phyloP scores from a whole-genome alignment of 2,113 vertebrate genomes.

The Caretta caretta region DNA sequence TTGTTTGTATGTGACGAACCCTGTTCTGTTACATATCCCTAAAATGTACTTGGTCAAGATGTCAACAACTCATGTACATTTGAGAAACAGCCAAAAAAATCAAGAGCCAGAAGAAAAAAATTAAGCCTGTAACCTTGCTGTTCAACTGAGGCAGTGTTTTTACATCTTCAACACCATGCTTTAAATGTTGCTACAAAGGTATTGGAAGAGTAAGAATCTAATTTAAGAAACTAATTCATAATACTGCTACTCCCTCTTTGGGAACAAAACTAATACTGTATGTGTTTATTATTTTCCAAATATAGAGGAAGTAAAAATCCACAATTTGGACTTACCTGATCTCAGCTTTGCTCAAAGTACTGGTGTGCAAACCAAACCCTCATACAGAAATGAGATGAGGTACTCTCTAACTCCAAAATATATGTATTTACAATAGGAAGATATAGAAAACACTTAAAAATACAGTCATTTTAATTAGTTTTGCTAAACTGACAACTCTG shows the following conservation, averaged over 20 bases:
- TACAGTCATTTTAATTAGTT: background rate
- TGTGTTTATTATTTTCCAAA: background rate
- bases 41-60: background rate
- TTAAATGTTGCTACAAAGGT: background rate
- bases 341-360: background rate
- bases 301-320: background rate
- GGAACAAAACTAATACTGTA: background rate
- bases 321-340: background rate
- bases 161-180: background rate
- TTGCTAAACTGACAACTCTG: accelerated
- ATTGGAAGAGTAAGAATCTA: background rate
- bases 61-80: background rate
- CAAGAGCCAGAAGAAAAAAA: background rate
- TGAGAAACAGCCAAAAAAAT: background rate
- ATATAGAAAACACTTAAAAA: background rate
- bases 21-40: background rate
- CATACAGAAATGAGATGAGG: background rate
- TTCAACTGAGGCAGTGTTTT: background rate
- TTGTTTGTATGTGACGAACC: background rate
- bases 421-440: background rate
- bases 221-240: background rate
- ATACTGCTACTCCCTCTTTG: background rate
- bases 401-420: background rate
- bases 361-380: background rate
- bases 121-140: background rate